A percentile compares a stretch with the other conserved stretches of the same genome.
These are phyloP conservation scores for Selene dorsalis DNA, from an alignment of 2,797 vertebrate species.

Conservation along the genomic window DNA sequence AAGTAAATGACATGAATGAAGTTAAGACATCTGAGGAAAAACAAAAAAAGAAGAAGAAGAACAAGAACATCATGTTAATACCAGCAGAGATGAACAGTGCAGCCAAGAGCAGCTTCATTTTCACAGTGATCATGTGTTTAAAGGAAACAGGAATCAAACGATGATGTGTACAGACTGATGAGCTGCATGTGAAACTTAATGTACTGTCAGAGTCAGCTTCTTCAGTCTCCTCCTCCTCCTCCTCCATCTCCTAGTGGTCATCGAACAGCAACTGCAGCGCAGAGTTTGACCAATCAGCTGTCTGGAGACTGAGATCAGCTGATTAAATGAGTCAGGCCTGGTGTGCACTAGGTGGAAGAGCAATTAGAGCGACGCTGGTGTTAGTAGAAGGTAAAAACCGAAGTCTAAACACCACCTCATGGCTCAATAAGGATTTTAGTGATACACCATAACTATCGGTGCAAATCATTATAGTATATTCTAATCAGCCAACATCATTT, in stretches of 20 bases:
- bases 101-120: conserved; percentile 1
- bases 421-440: too few species aligned
- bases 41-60: too few species aligned
- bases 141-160: background rate
- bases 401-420: too few species aligned
- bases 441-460: too few species aligned
- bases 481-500: too few species aligned
- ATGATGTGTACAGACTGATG: background rate
- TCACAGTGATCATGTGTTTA: background rate
- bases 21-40: background rate
- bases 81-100: conserved; percentile 32
- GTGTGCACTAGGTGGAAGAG: too few species aligned
- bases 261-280: background rate
- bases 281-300: too few species aligned
- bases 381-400: too few species aligned
- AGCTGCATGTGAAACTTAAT: background rate
- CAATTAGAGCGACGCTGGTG: too few species aligned
- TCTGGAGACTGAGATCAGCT: too few species aligned
- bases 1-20: background rate
- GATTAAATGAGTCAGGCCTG: too few species aligned
- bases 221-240: background rate
- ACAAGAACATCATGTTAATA: conserved; percentile 31
- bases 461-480: too few species aligned
- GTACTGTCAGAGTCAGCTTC: background rate
- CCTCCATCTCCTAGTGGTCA: conserved; percentile 3